Evolutionary conservation across 2,888 invertebrate genomes (phyloP).

Genomic region (Myopa tessellatipennis): DNA sequence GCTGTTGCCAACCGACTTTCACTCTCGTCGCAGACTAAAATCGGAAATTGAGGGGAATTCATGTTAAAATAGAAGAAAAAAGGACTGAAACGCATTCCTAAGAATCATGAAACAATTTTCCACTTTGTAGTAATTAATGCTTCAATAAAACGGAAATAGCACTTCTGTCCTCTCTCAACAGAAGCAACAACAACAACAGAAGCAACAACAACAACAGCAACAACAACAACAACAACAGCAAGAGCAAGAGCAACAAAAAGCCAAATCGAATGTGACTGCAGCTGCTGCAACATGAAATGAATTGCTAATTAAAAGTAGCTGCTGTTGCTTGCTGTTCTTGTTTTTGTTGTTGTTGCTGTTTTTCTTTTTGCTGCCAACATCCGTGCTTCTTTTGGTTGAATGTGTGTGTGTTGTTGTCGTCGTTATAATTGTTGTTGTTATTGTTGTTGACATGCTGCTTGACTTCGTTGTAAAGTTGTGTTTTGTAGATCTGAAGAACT

Average conservation of each 20-base stretch:
- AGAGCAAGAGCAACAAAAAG: not conserved
- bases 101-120: not conserved
- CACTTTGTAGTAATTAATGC: constrained; percentile 7
- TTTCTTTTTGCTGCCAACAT: not conserved
- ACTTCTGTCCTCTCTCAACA: too few relatives aligned
- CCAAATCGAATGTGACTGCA: not conserved
- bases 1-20: too few relatives aligned
- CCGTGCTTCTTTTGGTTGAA: not conserved
- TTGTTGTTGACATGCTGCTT: not conserved
- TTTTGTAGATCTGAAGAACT: too few relatives aligned
- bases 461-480: too few relatives aligned
- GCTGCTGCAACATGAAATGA: constrained; percentile 19
- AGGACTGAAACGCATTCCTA: not conserved
- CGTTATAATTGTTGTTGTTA: not conserved
- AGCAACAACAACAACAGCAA: too few relatives aligned
- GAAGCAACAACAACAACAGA: not conserved
- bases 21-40: too few relatives aligned
- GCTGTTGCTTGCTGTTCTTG: not conserved
- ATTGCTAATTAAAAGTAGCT: constrained; percentile 31
- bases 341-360: not conserved
- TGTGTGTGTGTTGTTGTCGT: not conserved
- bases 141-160: not conserved
- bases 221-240: not conserved
- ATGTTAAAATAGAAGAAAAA: not conserved
- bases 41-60: not conserved